Percentiles rank a stretch among this genome's conserved stretches.
phyloP scores from a whole-genome alignment of 2,888 invertebrate species.

The Barypeithes pellucidus region DNA sequence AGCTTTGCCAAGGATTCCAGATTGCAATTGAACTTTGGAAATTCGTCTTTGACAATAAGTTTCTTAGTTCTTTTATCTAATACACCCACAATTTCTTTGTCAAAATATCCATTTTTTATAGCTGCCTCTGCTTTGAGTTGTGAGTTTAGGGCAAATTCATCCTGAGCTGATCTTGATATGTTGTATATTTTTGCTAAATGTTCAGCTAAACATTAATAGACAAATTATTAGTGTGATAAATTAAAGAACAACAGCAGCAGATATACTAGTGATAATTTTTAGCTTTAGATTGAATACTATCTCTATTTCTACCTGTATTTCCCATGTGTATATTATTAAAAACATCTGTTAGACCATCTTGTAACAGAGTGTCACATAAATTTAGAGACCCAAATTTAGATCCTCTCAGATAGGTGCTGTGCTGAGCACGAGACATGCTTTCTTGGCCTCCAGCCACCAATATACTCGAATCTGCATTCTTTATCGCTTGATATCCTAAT shows the following conservation, averaged over 20 bases:
- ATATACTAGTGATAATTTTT: conserved; percentile 76
- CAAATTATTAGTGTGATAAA: neutral
- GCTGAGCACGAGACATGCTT: conserved; percentile 85
- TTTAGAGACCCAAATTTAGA: conserved; percentile 78
- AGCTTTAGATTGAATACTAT: conserved; percentile 71
- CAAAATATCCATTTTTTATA: conserved; percentile 77
- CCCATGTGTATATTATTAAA: conserved; percentile 86
- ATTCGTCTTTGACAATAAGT: conserved; percentile 79
- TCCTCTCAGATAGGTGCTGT: conserved; percentile 78
- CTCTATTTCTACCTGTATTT: conserved; percentile 75
- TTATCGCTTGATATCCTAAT: conserved; percentile 80
- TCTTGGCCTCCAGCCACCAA: conserved; percentile 89
- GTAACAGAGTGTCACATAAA: conserved; percentile 78
- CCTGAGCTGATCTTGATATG: conserved; percentile 81
- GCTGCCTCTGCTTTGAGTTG: conserved; percentile 79
- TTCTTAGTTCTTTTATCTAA: conserved; percentile 61
- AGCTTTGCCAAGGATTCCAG: conserved; percentile 76
- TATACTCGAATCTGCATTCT: conserved; percentile 77
- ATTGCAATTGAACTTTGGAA: conserved; percentile 77
- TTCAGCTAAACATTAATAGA: conserved; percentile 74
- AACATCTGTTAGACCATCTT: conserved; percentile 84
- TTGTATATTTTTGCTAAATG: conserved; percentile 80
- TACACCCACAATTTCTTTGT: conserved; percentile 82
- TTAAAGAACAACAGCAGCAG: no score
- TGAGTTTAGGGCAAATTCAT: conserved; percentile 79